Conservation (phyloP, 2,888 invertebrate species). For the Psylliodes chrysocephalus region DNA sequence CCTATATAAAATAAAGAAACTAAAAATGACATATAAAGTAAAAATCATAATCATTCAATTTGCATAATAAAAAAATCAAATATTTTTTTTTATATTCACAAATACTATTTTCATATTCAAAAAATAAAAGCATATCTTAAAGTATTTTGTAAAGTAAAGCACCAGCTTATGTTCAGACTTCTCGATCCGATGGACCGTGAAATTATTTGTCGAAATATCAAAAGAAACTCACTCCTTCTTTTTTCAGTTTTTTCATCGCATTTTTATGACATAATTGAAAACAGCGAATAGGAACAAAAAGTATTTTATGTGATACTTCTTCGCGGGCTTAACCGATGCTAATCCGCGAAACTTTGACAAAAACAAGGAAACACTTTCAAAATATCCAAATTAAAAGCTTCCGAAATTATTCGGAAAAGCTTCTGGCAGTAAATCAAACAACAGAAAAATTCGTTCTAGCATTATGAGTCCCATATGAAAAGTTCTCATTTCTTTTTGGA, state of each 20-base stretch:
- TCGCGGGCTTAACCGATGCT: constrained; percentile 20
- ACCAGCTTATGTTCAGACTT: neutral
- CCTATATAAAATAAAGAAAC: too few relatives aligned
- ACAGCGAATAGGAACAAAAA: constrained; percentile 30
- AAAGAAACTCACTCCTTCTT: constrained; percentile 8
- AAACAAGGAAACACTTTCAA: constrained; percentile 40
- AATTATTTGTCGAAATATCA: constrained; percentile 18
- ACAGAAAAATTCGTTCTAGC: constrained; percentile 26
- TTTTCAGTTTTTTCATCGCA: constrained; percentile 23
- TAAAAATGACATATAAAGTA: too few relatives aligned
- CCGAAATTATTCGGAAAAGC: constrained; percentile 38
- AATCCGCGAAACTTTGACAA: constrained; percentile 18
- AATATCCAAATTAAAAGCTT: constrained; percentile 39
- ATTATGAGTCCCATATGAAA: constrained; percentile 37
- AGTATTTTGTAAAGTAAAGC: neutral
- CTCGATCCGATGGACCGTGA: constrained; percentile 11
- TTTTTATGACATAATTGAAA: constrained; percentile 34
- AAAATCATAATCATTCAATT: too few relatives aligned
- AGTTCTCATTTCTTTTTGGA: constrained; percentile 29
- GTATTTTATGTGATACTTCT: constrained; percentile 32
- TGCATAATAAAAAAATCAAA: too few relatives aligned
- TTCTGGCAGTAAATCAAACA: constrained; percentile 39
- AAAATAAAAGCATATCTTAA: too few relatives aligned
- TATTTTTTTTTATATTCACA: too few relatives aligned
- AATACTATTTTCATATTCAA: too few relatives aligned